A percentile compares a stretch with the other conserved stretches of the same genome.
phyloP scores from a whole-genome alignment of 2,888 invertebrate genomes.

The Scaeva pyrastri region DNA sequence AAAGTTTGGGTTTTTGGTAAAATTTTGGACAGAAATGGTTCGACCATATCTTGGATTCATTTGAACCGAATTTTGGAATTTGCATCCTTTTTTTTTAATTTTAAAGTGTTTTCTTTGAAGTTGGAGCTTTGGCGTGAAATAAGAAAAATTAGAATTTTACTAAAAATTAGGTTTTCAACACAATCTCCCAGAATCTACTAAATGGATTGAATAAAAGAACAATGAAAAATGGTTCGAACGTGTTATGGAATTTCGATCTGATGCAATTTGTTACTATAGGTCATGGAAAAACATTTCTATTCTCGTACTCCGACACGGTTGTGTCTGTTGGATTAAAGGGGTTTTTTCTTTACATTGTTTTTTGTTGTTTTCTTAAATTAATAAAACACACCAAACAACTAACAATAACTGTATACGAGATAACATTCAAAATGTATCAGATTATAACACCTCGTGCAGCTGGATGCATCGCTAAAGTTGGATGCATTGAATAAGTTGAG shows the following conservation, averaged over 20 bases:
- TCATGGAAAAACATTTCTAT: slow-evolving; percentile 39
- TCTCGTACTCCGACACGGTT: slow-evolving; percentile 13
- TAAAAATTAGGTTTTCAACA: neutral
- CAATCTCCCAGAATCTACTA: neutral
- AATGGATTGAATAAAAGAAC: neutral
- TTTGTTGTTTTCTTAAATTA: slow-evolving; percentile 10
- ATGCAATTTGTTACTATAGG: slow-evolving; percentile 41
- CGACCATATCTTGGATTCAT: too few species aligned
- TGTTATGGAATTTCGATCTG: slow-evolving; percentile 42
- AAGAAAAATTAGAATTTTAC: too few species aligned
- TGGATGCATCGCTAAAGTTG: neutral
- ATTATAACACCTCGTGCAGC: slow-evolving; percentile 16
- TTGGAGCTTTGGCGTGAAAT: too few species aligned
- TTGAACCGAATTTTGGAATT: too few species aligned
- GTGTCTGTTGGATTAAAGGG: neutral
- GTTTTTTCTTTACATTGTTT: neutral
- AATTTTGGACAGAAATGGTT: neutral
- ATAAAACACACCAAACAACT: neutral
- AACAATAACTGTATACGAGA: slow-evolving; percentile 17
- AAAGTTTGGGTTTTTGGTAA: neutral
- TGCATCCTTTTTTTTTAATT: too few species aligned
- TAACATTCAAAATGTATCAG: slow-evolving; percentile 6
- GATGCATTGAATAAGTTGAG: neutral
- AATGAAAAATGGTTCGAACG: slow-evolving; percentile 34
- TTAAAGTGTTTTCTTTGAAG: too few species aligned